A percentile compares a stretch with the other conserved stretches of the same genome.
These are phyloP conservation scores for Stegastes partitus DNA, from an alignment of 2,113 vertebrate genomes.

Conservation along the genomic window DNA sequence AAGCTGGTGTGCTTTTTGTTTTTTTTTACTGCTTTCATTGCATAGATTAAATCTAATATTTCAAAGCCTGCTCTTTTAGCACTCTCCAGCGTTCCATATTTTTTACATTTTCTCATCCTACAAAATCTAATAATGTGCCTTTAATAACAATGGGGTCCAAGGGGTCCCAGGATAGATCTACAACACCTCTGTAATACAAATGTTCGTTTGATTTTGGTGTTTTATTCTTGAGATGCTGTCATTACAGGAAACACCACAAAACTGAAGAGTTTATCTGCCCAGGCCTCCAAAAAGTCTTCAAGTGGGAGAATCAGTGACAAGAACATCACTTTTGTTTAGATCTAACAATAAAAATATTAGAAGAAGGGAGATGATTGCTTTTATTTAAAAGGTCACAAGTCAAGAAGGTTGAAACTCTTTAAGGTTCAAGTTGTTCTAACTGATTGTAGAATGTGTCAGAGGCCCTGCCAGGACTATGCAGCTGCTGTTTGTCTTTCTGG, in stretches of 20 bases:
- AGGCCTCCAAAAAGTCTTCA: too few species aligned
- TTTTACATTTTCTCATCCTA: background rate
- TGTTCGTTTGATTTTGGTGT: background rate
- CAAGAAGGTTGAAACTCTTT: background rate
- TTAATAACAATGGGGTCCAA: background rate
- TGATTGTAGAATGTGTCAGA: conserved; percentile 9
- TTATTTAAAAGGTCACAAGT: background rate
- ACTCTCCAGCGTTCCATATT: background rate
- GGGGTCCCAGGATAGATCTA: background rate
- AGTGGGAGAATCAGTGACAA: too few species aligned
- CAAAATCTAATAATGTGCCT: background rate
- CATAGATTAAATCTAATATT: background rate
- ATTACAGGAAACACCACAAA: too few species aligned
- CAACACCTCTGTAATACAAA: background rate
- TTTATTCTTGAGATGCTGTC: too few species aligned
- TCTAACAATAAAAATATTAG: too few species aligned
- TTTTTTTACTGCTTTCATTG: background rate
- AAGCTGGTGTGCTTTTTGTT: background rate
- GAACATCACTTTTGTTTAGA: too few species aligned
- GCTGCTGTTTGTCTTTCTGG: background rate
- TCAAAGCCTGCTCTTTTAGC: background rate
- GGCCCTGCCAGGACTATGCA: background rate
- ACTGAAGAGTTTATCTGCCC: too few species aligned
- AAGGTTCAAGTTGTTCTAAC: background rate
- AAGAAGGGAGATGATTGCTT: background rate